Evolutionary conservation across 2,888 invertebrate genomes (phyloP), one percentile per base, ranked within the genome.

Genomic region (Candidula unifasciata): DNA sequence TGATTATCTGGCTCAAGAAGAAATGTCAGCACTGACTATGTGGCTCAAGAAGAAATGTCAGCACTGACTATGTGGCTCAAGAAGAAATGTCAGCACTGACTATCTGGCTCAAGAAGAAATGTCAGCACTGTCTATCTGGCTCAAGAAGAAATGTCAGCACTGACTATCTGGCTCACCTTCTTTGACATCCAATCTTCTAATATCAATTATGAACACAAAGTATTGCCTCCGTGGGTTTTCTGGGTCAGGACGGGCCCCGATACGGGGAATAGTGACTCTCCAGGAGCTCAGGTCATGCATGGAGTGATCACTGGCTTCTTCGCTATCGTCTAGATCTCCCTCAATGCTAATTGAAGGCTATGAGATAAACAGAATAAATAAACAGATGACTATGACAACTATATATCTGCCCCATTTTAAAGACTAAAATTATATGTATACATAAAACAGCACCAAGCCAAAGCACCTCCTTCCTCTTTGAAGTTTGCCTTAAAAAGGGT

Each of bases 281-380:
- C 87, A 87, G 21, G 87, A 84, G 87, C 95, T 96, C 83, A 96
- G 93, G 92, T 96, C 96, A 85, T 95, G 94, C 68, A 92, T 87
- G 5, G 93, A 91, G n/a, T 86, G 78, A 33, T 87, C 89, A 21
- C 87, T 86, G n/a, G 80, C 74, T 1, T 77, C 76, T 21, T 80
- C 82, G 21, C 83, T 79, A 13, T 66, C 84, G n/a, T 89, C 90
- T 6, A 79, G 69, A 16, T 87, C 69, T 30, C 90, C 91, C 66
- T 90, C 90, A 71, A 90, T 76, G 16, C 89, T 80, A 8, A 80
- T 66, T 54, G 83, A 73, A 8, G 87, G 77, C 88, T 87, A 83
- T 73, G 74, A 35, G 13, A 64, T 33, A 16, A 24, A 78, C 8
- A 37, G 60, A 64, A 24, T 35, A 37, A 27, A 68, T 6, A n/a